Evolutionary conservation across 2,113 vertebrate genomes (phyloP).

Genomic region (Crotalus helleri): DNA sequence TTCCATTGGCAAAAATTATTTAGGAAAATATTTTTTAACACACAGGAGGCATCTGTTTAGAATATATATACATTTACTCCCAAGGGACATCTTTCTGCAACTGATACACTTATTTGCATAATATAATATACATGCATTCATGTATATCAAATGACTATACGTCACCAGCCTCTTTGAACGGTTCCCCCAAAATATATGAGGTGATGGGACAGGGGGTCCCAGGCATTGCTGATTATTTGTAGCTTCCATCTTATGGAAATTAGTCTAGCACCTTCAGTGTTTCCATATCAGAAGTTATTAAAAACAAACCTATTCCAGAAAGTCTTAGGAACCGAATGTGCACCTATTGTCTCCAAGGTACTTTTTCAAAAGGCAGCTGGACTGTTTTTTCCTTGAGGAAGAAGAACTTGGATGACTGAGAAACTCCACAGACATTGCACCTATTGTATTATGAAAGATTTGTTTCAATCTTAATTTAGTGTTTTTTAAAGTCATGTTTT

Average conservation of each 20-base stretch:
- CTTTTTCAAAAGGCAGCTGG: not conserved
- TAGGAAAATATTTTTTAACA: conserved; percentile 1
- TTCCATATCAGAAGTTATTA: not conserved
- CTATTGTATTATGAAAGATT: not conserved
- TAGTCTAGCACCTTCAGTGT: not conserved
- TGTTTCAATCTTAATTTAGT: not conserved
- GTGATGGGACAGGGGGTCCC: not conserved
- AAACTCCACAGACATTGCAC: not conserved
- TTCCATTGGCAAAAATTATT: not conserved
- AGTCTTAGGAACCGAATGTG: not conserved
- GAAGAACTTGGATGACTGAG: not conserved
- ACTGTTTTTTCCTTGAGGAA: not conserved
- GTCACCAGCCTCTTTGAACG: not conserved
- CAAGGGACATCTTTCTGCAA: not conserved
- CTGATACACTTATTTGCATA: not conserved
- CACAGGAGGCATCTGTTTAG: conserved; percentile 21
- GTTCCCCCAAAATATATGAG: not conserved
- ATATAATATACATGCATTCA: not conserved
- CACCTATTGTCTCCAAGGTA: not conserved
- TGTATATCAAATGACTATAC: not conserved
- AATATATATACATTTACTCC: not conserved
- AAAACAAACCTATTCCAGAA: not conserved
- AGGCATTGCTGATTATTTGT: not conserved
- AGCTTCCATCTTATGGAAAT: not conserved
- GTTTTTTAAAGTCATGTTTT: not conserved